Conservation (phyloP, 2,888 invertebrate species). For the Rhamnusium bicolor region DNA sequence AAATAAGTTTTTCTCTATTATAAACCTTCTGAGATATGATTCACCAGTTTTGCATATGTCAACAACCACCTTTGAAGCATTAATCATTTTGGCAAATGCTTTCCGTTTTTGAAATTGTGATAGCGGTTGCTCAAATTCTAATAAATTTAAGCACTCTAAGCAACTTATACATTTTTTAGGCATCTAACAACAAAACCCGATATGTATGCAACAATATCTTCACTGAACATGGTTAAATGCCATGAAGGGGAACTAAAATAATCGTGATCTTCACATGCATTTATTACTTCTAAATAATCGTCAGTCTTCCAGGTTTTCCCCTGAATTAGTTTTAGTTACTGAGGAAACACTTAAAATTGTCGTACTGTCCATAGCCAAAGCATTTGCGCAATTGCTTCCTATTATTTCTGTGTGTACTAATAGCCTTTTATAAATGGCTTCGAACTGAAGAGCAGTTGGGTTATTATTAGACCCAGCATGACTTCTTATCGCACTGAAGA, state of each 20-base stretch:
- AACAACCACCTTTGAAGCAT: constrained; percentile 26
- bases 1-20: constrained; percentile 1
- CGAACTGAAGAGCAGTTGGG: constrained; percentile 41
- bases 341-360: neutral
- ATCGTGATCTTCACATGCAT: too few species aligned
- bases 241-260: too few species aligned
- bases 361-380: neutral
- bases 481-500: constrained; percentile 44
- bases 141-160: constrained; percentile 16
- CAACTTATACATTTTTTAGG: constrained; percentile 34
- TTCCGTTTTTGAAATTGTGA: constrained; percentile 39
- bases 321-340: too few species aligned
- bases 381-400: constrained; percentile 27
- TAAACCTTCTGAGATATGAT: constrained; percentile 32
- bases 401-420: constrained; percentile 41
- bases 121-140: constrained; percentile 27
- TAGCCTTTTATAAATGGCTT: constrained; percentile 42
- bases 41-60: constrained; percentile 30
- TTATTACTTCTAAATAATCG: too few species aligned
- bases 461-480: constrained; percentile 46
- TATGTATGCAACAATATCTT: constrained; percentile 38
- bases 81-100: constrained; percentile 31
- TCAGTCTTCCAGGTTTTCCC: too few species aligned
- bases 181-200: constrained; percentile 44
- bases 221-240: too few species aligned